phyloP scores from a whole-genome alignment of 2,113 vertebrate genomes.

The Coptodon bakossiorum region DNA sequence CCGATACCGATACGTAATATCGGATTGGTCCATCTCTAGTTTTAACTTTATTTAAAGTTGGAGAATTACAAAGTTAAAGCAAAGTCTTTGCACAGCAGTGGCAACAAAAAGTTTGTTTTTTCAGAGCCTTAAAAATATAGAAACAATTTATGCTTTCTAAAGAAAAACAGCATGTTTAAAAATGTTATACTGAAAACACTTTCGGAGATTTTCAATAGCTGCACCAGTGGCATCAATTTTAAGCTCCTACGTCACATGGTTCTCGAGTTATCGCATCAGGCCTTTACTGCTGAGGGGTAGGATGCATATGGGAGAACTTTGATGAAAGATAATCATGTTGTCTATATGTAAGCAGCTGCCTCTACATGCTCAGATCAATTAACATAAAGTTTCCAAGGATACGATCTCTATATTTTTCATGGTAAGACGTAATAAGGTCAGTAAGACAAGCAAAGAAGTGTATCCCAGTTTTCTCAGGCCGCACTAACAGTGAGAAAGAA shows the following conservation, averaged over 20 bases:
- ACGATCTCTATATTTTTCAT: background rate
- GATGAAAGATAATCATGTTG: background rate
- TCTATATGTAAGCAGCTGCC: background rate
- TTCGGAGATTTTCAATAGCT: background rate
- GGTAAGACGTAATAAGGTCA: background rate
- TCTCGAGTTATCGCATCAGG: background rate
- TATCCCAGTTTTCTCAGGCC: background rate
- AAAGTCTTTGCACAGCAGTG: background rate
- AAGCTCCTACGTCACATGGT: background rate
- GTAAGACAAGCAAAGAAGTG: background rate
- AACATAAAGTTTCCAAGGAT: background rate
- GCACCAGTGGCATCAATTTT: background rate
- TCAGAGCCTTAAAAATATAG: background rate
- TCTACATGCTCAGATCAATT: background rate
- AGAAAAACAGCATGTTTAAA: background rate
- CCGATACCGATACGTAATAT: background rate
- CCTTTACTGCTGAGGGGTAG: background rate
- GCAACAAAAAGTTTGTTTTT: background rate
- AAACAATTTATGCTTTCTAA: background rate
- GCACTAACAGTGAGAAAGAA: background rate
- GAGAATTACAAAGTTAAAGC: background rate
- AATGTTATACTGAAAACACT: background rate
- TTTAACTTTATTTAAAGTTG: background rate
- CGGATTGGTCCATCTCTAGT: rapidly evolving
- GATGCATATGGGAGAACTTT: background rate